Evolutionary conservation across 2,113 vertebrate genomes (phyloP).

Genomic region (Cheirogaleus medius): DNA sequence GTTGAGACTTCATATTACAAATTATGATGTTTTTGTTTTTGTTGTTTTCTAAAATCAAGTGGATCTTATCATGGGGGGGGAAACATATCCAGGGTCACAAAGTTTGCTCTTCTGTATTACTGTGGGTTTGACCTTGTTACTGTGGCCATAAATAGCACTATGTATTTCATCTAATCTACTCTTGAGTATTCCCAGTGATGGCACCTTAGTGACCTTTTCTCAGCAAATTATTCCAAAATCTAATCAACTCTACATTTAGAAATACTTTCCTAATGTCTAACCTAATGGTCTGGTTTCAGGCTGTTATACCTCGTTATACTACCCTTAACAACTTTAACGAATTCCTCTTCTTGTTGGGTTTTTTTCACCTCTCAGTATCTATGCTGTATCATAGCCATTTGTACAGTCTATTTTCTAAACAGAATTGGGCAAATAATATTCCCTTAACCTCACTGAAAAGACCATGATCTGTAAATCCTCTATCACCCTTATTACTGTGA

Average conservation of each 20-base stretch:
- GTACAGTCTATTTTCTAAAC: constrained; percentile 5
- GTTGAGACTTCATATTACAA: not conserved
- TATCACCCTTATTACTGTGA: not conserved
- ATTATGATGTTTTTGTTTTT: constrained; percentile 48
- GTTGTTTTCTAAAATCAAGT: constrained; percentile 55
- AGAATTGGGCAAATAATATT: constrained; percentile 33
- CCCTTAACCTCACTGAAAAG: constrained; percentile 46
- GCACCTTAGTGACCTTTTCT: constrained; percentile 52
- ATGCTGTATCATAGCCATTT: not conserved
- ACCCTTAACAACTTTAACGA: constrained; percentile 46
- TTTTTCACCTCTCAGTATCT: constrained; percentile 6
- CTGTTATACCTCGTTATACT: constrained; percentile 37
- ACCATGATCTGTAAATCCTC: not conserved
- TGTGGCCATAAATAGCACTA: constrained; percentile 29
- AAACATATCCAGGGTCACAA: not conserved
- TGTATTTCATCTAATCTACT: constrained; percentile 56
- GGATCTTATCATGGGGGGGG: not conserved
- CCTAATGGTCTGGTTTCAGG: constrained; percentile 56
- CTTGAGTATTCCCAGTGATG: constrained; percentile 46
- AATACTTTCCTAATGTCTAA: constrained; percentile 57
- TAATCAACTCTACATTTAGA: constrained; percentile 60
- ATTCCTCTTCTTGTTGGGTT: constrained; percentile 40
- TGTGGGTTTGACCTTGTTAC: constrained; percentile 47
- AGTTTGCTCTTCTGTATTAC: not conserved
- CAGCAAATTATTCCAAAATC: constrained; percentile 69